phyloP scores from a whole-genome alignment of 2,888 invertebrate species.

The Macrophya annulata region DNA sequence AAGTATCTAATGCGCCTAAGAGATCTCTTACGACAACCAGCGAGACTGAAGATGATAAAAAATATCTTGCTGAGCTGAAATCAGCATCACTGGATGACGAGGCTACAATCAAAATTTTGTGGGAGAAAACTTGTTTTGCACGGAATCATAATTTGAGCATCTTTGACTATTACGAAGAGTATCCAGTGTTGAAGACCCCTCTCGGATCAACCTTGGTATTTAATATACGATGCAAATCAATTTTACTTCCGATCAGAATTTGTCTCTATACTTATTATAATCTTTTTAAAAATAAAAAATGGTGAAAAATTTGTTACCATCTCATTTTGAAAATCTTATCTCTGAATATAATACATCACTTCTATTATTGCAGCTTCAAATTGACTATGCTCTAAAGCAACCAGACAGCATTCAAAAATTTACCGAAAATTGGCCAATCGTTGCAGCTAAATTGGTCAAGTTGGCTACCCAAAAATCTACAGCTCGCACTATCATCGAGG shows the following conservation, averaged over 20 bases:
- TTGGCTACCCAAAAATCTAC: not conserved
- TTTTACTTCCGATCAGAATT: conserved; percentile 9
- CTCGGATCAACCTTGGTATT: conserved; percentile 55
- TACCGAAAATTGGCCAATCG: conserved; percentile 3
- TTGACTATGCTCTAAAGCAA: conserved; percentile 6
- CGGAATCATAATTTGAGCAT: conserved; percentile 25
- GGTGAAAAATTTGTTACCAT: not conserved
- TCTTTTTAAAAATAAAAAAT: not conserved
- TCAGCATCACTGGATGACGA: conserved; percentile 36
- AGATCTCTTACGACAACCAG: not conserved
- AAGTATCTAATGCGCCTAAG: not conserved
- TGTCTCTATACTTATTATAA: not conserved
- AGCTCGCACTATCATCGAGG: not conserved
- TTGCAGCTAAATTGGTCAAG: not conserved
- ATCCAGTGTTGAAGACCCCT: conserved; percentile 47
- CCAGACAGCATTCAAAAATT: not conserved
- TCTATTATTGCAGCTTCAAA: not conserved
- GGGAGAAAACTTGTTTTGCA: conserved; percentile 17
- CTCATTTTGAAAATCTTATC: not conserved
- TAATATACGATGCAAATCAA: not conserved
- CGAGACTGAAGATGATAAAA: not conserved
- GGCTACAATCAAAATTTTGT: conserved; percentile 34
- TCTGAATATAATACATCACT: conserved; percentile 4
- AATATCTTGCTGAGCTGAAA: conserved; percentile 30
- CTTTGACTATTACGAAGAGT: conserved; percentile 35